Base-by-base conservation (phyloP, 1,140 invertebrate species). In the Goniozus legneri region DNA sequence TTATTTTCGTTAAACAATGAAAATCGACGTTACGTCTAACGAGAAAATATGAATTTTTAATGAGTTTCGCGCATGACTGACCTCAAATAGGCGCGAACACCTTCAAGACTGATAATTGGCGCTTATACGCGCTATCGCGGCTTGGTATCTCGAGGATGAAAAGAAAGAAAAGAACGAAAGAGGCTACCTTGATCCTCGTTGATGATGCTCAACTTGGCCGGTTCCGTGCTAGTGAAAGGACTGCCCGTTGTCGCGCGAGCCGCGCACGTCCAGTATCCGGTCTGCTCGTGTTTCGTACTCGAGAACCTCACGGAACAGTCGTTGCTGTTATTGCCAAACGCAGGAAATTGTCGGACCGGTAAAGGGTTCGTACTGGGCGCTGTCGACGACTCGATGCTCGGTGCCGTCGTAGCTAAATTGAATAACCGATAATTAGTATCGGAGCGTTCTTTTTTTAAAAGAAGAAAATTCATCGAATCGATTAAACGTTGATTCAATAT, bases 231-330 rank as follows among this genome's bases (percentile, higher is more conserved):
- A 15, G 64, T 69, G 60, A 75, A 75, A 52, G 62, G 49, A 47
- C 67, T 65, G 32, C 64, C 64, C 8, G 54, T 47, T 21, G 62
- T 60, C 40, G 41, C 51, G 48, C 72, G 60, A 7, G 66, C 74
- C 6, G 71, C 71, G 37, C 74, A 76, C 37, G 65, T 75, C 74
- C 74, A 76, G 43, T 71, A 72, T 49, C 74, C 74, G 36, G 64
- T 67, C 45, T 75, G 73, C 48, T 75, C 73, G 46, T 72, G 57
- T 48, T 70, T 65, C 19, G 62, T 66, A 43, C 69, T 69, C 3
- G 65, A 67, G 55, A 76, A 76, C 49, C 72, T 57, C 18, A 76
- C 71, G 33, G 71, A 73, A 55, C 74, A 76, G 50, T 76, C 73
- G 54, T 73, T 73, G 45, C 69, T 73, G 37, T 69, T 66, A 52